Evolutionary conservation across 2,888 invertebrate genomes (phyloP), one percentile per base, ranked within the genome.

Genomic region (Eretmocerus hayati): DNA sequence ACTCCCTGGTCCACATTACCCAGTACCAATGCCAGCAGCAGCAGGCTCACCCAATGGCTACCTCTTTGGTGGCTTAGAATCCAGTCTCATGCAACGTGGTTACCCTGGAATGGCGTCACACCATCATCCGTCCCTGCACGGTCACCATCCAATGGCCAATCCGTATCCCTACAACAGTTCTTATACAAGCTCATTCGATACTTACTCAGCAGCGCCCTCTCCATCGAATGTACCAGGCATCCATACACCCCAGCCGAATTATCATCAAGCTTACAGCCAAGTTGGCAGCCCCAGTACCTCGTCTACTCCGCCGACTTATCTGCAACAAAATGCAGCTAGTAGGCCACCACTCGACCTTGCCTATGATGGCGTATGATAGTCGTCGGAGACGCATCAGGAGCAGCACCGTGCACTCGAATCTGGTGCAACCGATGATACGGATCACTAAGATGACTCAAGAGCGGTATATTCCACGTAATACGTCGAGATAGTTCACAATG

Each of bases 171-270:
- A 71, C 59, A 71, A 67, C 53, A 62, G 64, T 43, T 62, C 67
- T 35, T 70, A 71, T 47, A 59, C 69, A 52, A 69, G 69, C 62
- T 69, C 69, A 46, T 70, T 70, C 58, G 71, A 71, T 52, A 62
- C 72, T 46, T 74, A 74, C 67, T 69, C 75, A 16, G 69, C 79
- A 36, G 78, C 80, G 37, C 68, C 75, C 16, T 68, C 75, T 33
- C 69, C 78, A 33, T 78, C 79, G 35, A 76, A 79, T 6, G 8
- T 11, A 11, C 22, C 38, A 50, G 63, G 66, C 20, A 73, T 83
- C 57, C 83, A 83, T 65, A 77, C 84, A 66, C 83, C 84, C 41
- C 81, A 81, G 65, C 81, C 84, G 31, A 83, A 83, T 65, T 85
- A 84, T 69, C 81, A 83, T 23, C 6, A 6, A 6, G 64, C 67